Base-by-base conservation (phyloP, 2,113 vertebrate genomes). In the Anoplopoma fimbria region DNA sequence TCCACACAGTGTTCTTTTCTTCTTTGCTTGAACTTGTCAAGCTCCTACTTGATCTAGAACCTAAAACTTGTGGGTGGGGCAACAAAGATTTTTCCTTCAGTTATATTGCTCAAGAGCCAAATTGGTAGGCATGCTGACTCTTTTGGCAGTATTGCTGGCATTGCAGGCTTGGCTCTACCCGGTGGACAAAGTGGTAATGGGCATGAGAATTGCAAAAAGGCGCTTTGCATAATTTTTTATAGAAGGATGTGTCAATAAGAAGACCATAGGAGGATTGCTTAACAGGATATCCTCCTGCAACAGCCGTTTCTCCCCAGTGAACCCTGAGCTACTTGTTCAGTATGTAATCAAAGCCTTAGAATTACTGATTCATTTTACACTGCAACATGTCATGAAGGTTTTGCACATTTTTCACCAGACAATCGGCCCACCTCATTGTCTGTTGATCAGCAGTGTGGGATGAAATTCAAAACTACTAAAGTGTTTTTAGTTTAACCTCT, bases 11-110 rank as follows among this genome's bases (percentile, higher is more conserved):
- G 77, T 80, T 86, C 82, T 84, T 42, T 88, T 90, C 73, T 78
- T 64, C 86, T 91, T 72, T 92, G 89, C 89, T 80, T 83, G 83
- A 90, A 90, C 93, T 87, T 93, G 87, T 89, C 89, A 91, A 84
- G 93, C 87, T 87, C 87, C 80, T 88, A 90, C 91, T 89, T 90
- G 88, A 90, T 86, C 87, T 73, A 63, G 82, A 67, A 69, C 75
- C 78, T 25, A 75, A 86, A 78, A 75, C 69, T 47, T 80, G 60
- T 84, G 75, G 87, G 86, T 90, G 86, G 84, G 82, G 84, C 85
- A 73, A 79, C 69, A 53, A 68, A 83, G 70, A 89, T 69, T 69
- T 81, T 82, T 84, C 64, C 87, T 86, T 61, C 63, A 78, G 77
- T 89, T 82, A 60, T 84, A 76, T 86, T 86, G 81, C 88, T 89